Evolutionary conservation across 2,888 invertebrate species (phyloP).

Genomic region (Tetramorium bicarinatum): DNA sequence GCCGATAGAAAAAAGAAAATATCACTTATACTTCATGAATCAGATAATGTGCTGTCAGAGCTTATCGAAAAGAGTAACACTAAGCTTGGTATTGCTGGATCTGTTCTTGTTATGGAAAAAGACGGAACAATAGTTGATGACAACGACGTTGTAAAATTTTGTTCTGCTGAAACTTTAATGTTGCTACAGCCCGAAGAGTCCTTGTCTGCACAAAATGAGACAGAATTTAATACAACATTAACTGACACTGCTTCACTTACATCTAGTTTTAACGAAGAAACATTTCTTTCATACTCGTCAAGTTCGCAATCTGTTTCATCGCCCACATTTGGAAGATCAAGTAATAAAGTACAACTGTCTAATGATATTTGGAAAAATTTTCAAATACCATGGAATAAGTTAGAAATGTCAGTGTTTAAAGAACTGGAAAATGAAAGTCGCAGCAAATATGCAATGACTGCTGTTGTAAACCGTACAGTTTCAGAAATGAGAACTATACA

Average conservation of each 20-base stretch:
- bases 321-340: neutral
- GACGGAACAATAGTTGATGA: conserved; percentile 21
- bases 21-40: neutral
- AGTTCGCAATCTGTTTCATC: neutral
- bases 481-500: conserved; percentile 1
- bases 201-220: conserved; percentile 8
- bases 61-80: conserved; percentile 14
- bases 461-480: conserved; percentile 14
- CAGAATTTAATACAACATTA: neutral
- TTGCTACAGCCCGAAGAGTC: conserved; percentile 4
- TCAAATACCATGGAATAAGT: neutral
- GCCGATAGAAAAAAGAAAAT: conserved; percentile 29
- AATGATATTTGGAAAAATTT: neutral
- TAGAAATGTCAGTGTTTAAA: conserved; percentile 14
- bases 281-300: neutral
- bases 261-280: neutral
- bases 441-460: conserved; percentile 21
- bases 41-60: conserved; percentile 15
- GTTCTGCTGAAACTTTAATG: conserved; percentile 13
- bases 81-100: conserved; percentile 30
- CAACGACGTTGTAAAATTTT: conserved; percentile 24
- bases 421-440: conserved; percentile 20
- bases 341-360: neutral
- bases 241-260: neutral
- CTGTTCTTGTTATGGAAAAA: conserved; percentile 30